Evolutionary conservation across 2,113 vertebrate genomes (phyloP).

Genomic region (Psilopogon haemacephalus): DNA sequence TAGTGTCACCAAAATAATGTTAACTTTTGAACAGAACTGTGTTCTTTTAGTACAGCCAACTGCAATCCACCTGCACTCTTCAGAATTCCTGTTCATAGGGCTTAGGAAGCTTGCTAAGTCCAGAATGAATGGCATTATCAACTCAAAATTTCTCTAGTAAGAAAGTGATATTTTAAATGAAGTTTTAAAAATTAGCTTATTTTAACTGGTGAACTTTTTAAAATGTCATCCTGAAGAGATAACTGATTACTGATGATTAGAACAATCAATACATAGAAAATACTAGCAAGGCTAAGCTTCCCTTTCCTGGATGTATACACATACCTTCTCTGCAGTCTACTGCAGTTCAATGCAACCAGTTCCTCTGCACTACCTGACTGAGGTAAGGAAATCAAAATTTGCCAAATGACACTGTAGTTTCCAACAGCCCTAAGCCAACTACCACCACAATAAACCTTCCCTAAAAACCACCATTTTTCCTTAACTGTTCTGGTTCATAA

Average conservation of each 20-base stretch:
- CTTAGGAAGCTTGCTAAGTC: neutral
- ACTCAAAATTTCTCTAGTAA: neutral
- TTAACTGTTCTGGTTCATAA: neutral
- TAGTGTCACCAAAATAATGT: neutral
- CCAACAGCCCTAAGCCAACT: neutral
- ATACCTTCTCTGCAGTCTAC: neutral
- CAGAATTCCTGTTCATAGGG: neutral
- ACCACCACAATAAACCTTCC: neutral
- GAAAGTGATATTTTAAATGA: neutral
- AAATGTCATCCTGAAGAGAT: neutral
- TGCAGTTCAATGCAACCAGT: neutral
- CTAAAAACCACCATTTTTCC: neutral
- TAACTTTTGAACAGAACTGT: neutral
- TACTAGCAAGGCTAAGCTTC: neutral
- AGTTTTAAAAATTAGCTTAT: neutral
- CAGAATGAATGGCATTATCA: neutral
- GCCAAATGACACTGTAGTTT: neutral
- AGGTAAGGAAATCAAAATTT: neutral
- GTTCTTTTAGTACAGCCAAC: neutral
- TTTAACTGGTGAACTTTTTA: accelerated
- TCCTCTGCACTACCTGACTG: neutral
- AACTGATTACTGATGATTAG: neutral
- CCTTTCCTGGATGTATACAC: accelerated
- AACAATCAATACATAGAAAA: neutral
- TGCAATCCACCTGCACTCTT: neutral